These are phyloP conservation scores for Stegophylla sp. DNA, from an alignment of 2,888 invertebrate species.

Conservation along the genomic window DNA sequence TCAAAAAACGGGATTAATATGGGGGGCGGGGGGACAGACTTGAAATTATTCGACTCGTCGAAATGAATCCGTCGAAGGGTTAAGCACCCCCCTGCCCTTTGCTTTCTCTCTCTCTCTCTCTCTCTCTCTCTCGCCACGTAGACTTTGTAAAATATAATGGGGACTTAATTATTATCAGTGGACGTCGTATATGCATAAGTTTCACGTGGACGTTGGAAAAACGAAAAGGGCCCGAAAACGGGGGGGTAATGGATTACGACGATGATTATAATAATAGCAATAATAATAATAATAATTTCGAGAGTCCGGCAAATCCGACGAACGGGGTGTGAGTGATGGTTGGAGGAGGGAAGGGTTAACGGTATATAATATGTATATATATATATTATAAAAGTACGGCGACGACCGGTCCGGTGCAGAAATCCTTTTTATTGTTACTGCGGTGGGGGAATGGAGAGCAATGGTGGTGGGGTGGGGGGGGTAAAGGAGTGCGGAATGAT, in stretches of 20 bases:
- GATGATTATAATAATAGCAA: constrained; percentile 33
- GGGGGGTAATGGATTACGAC: constrained; percentile 42
- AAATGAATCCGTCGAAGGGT: constrained; percentile 23
- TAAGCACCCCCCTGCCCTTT: not conserved
- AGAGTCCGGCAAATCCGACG: constrained; percentile 36
- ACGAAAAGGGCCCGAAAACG: constrained; percentile 33
- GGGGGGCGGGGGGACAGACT: no score
- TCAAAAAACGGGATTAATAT: no score
- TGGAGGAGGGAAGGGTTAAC: not conserved
- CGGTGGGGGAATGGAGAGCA: no score
- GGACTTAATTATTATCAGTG: constrained; percentile 38
- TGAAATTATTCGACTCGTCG: not conserved
- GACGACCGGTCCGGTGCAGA: not conserved
- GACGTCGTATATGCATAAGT: not conserved
- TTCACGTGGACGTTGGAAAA: constrained; percentile 9
- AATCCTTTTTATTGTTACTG: constrained; percentile 50
- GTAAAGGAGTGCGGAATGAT: constrained; percentile 17
- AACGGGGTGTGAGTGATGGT: not conserved
- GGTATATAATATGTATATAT: not conserved
- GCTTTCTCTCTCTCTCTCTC: not conserved
- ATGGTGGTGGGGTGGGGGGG: no score
- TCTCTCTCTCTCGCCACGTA: not conserved
- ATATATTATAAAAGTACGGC: not conserved
- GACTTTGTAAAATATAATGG: no score
- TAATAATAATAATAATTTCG: constrained; percentile 51